A percentile compares a stretch with the other conserved stretches of the same genome.
phyloP scores from a whole-genome alignment of 1,140 invertebrate genomes.

The Whitmania pigra region DNA sequence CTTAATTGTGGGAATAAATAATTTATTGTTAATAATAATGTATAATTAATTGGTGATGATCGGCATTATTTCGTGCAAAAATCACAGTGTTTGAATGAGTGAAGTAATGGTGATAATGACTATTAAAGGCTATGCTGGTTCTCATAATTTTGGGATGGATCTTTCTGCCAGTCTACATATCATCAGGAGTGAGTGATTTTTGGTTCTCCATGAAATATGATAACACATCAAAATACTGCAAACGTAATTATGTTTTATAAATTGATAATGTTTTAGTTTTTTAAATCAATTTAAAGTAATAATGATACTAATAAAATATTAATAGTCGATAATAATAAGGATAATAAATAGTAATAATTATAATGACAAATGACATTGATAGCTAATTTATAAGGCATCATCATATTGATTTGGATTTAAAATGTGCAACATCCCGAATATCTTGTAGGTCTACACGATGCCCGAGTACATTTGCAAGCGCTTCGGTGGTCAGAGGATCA shows the following conservation, averaged over 20 bases:
- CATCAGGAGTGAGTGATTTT: slow-evolving; percentile 36
- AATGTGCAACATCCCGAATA: not conserved
- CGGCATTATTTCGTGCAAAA: not conserved
- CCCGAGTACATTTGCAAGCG: slow-evolving; percentile 50
- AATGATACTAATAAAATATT: not conserved
- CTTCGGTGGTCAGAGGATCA: slow-evolving; percentile 50
- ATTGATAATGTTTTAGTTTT: not conserved
- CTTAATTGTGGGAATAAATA: no score
- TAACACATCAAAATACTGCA: not conserved
- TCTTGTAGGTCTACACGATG: slow-evolving; percentile 48
- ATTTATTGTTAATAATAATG: no score
- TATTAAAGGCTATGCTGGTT: slow-evolving; percentile 37
- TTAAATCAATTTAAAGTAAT: not conserved
- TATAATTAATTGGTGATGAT: not conserved
- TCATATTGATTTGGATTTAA: not conserved
- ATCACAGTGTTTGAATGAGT: not conserved
- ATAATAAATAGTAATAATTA: not conserved
- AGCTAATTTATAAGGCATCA: no score
- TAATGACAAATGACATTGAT: not conserved
- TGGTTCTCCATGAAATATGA: not conserved
- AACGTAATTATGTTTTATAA: not conserved
- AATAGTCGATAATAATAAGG: not conserved
- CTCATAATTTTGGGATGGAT: slow-evolving; percentile 35
- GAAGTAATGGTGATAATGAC: slow-evolving; percentile 8
- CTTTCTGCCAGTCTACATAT: slow-evolving; percentile 39